Conservation (phyloP, 2,888 invertebrate genomes). For the Drosophila testacea region DNA sequence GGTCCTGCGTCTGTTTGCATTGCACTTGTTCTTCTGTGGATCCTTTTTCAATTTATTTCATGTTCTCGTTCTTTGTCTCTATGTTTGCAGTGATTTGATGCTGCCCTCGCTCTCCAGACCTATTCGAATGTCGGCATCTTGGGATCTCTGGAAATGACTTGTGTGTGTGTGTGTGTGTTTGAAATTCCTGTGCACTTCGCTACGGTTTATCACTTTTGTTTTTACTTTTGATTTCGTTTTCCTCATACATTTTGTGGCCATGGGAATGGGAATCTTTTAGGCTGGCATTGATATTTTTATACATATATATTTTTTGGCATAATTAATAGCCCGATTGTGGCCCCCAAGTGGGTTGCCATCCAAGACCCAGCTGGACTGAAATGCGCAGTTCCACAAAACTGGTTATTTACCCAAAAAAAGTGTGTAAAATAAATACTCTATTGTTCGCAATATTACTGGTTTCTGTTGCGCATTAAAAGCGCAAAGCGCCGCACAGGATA, state of each 20-base stretch:
- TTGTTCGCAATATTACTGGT: slow-evolving; percentile 16
- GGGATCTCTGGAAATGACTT: slow-evolving; percentile 4
- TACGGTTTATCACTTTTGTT: slow-evolving; percentile 74
- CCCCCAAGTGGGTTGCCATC: slow-evolving; percentile 12
- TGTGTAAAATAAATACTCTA: background rate
- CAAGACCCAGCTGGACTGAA: slow-evolving; percentile 8
- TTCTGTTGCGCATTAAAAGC: slow-evolving; percentile 27
- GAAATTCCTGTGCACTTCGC: slow-evolving; percentile 57
- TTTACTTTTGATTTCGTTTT: slow-evolving; percentile 72
- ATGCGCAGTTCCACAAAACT: slow-evolving; percentile 31
- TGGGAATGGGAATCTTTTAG: slow-evolving; percentile 46
- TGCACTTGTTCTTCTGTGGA: slow-evolving; percentile 70
- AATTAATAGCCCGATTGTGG: slow-evolving; percentile 19
- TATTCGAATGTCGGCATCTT: slow-evolving; percentile 27
- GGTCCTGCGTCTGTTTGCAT: slow-evolving; percentile 62
- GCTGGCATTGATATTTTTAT: slow-evolving; percentile 20
- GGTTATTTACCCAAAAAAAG: slow-evolving; percentile 17
- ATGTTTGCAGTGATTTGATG: slow-evolving; percentile 78
- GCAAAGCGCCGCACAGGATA: background rate
- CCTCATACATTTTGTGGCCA: slow-evolving; percentile 20
- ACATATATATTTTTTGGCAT: slow-evolving; percentile 1
- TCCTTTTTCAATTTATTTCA: slow-evolving; percentile 49
- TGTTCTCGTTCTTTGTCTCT: slow-evolving; percentile 21
- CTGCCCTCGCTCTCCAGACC: slow-evolving; percentile 40
- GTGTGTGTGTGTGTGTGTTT: slow-evolving; percentile 26